Percentiles rank a stretch among this genome's conserved stretches.
These are phyloP conservation scores for Drosophila falleni DNA, from an alignment of 2,888 invertebrate genomes.

Conservation along the genomic window DNA sequence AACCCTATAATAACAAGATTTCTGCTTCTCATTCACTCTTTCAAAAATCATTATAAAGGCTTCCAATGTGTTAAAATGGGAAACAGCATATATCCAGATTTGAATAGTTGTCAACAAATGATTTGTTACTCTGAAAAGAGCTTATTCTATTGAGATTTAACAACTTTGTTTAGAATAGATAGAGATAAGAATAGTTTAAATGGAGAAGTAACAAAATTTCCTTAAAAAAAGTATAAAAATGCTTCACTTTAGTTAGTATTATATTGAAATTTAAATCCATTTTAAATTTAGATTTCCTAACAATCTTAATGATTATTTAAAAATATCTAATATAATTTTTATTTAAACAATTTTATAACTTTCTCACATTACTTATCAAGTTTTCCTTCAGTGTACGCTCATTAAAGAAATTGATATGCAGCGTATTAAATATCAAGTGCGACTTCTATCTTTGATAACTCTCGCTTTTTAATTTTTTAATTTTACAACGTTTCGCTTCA, in stretches of 20 bases:
- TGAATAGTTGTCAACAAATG: not conserved
- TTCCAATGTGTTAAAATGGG: not conserved
- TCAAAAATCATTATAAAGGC: not conserved
- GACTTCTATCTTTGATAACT: conserved; percentile 2
- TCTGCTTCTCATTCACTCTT: not conserved
- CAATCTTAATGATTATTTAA: not conserved
- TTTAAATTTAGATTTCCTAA: too few species aligned
- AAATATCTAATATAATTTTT: not conserved
- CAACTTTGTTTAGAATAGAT: not conserved
- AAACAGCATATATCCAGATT: not conserved
- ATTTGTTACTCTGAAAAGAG: not conserved
- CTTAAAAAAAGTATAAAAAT: too few species aligned
- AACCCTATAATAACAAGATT: not conserved
- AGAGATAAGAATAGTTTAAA: not conserved
- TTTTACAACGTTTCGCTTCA: conserved; percentile 18
- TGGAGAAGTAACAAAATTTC: not conserved
- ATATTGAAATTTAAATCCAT: too few species aligned
- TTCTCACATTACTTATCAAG: too few species aligned
- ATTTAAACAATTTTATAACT: too few species aligned
- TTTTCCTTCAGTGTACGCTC: not conserved
- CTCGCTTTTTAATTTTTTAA: conserved; percentile 20
- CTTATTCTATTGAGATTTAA: not conserved
- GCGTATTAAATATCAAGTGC: not conserved
- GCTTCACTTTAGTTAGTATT: too few species aligned
- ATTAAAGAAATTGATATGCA: not conserved